phyloP scores from a whole-genome alignment of 2,113 vertebrate species.

The Sakesphorus luctuosus region DNA sequence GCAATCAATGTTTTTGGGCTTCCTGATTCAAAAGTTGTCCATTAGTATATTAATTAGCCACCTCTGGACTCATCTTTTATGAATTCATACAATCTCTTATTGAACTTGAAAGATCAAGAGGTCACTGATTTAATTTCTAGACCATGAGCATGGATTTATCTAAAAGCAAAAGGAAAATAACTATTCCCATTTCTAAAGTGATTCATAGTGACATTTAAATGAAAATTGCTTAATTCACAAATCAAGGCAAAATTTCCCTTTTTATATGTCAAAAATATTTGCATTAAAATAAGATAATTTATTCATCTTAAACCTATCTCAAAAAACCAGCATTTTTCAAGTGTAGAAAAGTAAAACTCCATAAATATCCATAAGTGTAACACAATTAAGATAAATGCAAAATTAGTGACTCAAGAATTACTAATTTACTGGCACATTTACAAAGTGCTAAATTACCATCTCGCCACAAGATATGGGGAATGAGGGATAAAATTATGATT shows the following conservation, averaged over 20 bases:
- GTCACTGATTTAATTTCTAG: neutral
- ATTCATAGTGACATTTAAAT: constrained; percentile 11
- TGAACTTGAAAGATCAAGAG: constrained; percentile 25
- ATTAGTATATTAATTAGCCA: constrained; percentile 6
- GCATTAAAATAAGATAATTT: neutral
- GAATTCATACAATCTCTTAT: neutral
- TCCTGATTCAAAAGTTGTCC: neutral
- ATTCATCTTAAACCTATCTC: neutral
- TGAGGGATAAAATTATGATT: neutral
- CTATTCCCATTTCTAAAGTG: neutral
- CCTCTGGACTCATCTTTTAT: neutral
- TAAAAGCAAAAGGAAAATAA: constrained; percentile 8
- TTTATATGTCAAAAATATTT: constrained; percentile 38
- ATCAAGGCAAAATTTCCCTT: neutral
- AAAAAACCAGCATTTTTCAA: neutral
- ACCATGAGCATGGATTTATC: neutral
- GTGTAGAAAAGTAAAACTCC: neutral
- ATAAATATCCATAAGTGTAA: neutral
- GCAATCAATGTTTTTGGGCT: neutral
- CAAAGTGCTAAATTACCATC: constrained; percentile 7
- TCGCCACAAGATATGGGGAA: neutral
- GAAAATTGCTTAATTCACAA: constrained; percentile 6
- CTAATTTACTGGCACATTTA: constrained; percentile 43
- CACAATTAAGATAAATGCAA: constrained; percentile 29
- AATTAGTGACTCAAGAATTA: constrained; percentile 28